phyloP scores from a whole-genome alignment of 2,797 vertebrate species.

The Cirrhinus mrigala region DNA sequence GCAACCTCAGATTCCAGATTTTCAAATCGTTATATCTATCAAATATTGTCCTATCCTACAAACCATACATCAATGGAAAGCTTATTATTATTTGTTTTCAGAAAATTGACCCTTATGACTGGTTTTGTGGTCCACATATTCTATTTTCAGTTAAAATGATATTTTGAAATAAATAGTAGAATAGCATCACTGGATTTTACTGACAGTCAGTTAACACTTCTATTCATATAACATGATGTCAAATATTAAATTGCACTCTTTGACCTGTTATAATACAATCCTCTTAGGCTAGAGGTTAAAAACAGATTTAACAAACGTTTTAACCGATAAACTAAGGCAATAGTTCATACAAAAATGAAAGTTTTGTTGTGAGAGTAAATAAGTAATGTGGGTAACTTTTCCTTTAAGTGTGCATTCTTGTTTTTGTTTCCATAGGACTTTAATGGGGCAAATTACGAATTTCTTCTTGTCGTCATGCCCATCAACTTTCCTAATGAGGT shows the following conservation, averaged over 20 bases:
- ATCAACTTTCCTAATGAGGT: conserved; percentile 51
- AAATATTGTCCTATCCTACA: too few relatives aligned
- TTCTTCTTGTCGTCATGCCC: conserved; percentile 39
- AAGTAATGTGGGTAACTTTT: background rate
- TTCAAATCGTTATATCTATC: too few relatives aligned
- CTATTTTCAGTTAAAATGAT: too few relatives aligned
- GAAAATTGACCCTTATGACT: too few relatives aligned
- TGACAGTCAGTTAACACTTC: too few relatives aligned
- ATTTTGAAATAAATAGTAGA: too few relatives aligned
- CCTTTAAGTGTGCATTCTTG: background rate
- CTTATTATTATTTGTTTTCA: too few relatives aligned
- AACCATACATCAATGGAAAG: too few relatives aligned
- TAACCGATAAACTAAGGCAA: background rate
- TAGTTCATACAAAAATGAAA: background rate
- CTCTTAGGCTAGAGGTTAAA: background rate
- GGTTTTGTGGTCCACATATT: too few relatives aligned
- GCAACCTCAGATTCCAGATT: too few relatives aligned
- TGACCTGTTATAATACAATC: background rate
- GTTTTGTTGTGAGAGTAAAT: background rate
- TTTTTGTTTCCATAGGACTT: conserved; percentile 36
- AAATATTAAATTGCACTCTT: background rate
- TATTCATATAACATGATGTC: too few relatives aligned
- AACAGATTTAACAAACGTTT: background rate
- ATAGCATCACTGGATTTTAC: too few relatives aligned
- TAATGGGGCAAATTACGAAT: conserved; percentile 6